Evolutionary conservation across 2,888 invertebrate genomes (phyloP).

Genomic region (Caenorhabditis drosophilae): DNA sequence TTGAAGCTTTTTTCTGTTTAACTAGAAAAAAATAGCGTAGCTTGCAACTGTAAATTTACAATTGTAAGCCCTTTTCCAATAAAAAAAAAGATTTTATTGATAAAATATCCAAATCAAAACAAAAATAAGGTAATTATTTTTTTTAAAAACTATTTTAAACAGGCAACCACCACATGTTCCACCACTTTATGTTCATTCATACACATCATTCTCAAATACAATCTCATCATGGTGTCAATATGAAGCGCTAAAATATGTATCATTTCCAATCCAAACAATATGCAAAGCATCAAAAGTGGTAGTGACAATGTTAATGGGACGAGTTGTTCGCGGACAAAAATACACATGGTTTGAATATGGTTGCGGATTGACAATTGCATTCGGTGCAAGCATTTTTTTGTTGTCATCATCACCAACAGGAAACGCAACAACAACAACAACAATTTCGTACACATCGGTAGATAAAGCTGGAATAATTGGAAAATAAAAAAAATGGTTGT

Average conservation of each 20-base stretch:
- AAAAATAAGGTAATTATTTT: too few relatives aligned
- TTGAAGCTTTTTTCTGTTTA: neutral
- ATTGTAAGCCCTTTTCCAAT: too few relatives aligned
- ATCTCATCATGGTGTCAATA: constrained; percentile 99
- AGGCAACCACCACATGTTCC: constrained; percentile 78
- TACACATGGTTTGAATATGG: constrained; percentile 82
- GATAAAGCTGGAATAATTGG: neutral
- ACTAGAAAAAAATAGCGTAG: neutral
- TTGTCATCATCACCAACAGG: constrained; percentile 71
- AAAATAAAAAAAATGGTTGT: neutral
- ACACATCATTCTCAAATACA: constrained; percentile 93
- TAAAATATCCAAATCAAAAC: too few relatives aligned
- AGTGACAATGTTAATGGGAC: constrained; percentile 97
- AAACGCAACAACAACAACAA: constrained; percentile 3
- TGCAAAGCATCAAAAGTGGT: constrained; percentile 98
- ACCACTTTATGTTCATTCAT: constrained; percentile 91
- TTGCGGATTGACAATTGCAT: constrained; percentile 85
- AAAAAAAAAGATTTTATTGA: too few relatives aligned
- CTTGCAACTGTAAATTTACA: too few relatives aligned
- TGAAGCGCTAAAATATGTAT: constrained; percentile 96
- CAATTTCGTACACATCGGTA: constrained; percentile 32
- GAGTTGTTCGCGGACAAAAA: constrained; percentile 79
- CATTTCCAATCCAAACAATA: constrained; percentile 83
- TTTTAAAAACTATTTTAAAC: neutral
- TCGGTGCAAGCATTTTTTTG: constrained; percentile 92